Conservation (phyloP, 1,140 invertebrate species). For the Leguminivora glycinivorella region DNA sequence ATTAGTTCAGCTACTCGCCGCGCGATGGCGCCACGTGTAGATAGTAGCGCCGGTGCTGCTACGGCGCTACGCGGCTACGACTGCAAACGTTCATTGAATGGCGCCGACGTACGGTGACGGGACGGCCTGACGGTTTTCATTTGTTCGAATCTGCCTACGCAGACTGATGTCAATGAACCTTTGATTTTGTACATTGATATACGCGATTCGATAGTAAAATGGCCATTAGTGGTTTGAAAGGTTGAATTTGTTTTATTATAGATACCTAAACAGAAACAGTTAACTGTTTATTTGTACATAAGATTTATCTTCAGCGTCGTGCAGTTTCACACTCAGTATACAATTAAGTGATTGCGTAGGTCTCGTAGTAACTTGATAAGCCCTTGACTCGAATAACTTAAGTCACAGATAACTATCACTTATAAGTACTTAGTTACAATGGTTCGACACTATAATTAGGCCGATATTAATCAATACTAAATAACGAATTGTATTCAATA, state of each 20-base stretch:
- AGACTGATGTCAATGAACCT: slow-evolving; percentile 65
- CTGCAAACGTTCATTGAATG: slow-evolving; percentile 43
- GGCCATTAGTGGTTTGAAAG: slow-evolving; percentile 12
- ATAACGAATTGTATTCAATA: not conserved
- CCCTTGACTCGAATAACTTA: slow-evolving; percentile 6
- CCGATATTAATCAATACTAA: not conserved
- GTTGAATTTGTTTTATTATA: slow-evolving; percentile 10
- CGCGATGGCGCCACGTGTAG: slow-evolving; percentile 55
- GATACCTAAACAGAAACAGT: not conserved
- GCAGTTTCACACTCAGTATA: not conserved
- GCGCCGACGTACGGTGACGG: slow-evolving; percentile 19
- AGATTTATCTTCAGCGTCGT: not conserved
- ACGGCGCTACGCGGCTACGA: slow-evolving; percentile 38
- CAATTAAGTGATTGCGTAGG: slow-evolving; percentile 1
- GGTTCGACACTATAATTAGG: not conserved
- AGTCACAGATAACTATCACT: slow-evolving; percentile 1
- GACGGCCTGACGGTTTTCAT: not conserved
- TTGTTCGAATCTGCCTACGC: slow-evolving; percentile 42
- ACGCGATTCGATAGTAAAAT: slow-evolving; percentile 28
- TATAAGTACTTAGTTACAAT: not conserved
- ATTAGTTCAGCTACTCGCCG: slow-evolving; percentile 61
- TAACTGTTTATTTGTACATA: slow-evolving; percentile 18
- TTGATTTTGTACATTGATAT: slow-evolving; percentile 42
- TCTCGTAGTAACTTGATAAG: not conserved
- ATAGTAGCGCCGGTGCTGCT: slow-evolving; percentile 36